These are phyloP conservation scores for Autographa gamma DNA, from an alignment of 2,888 invertebrate species.

Conservation along the genomic window DNA sequence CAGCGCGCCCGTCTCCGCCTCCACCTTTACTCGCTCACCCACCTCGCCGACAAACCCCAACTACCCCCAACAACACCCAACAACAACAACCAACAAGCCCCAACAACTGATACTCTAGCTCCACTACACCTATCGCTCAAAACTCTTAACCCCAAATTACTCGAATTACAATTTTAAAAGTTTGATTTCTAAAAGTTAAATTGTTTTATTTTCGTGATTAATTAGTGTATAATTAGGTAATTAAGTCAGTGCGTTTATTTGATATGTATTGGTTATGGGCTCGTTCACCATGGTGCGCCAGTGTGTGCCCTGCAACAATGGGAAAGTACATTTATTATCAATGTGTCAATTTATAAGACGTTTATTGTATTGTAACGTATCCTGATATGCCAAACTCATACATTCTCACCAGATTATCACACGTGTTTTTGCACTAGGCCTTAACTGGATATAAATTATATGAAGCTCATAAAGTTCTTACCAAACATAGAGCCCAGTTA, in stretches of 20 bases:
- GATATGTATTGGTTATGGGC: constrained; percentile 81
- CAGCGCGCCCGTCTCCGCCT: constrained; percentile 88
- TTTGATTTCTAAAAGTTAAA: constrained; percentile 10
- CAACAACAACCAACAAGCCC: not conserved
- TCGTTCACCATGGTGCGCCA: constrained; percentile 80
- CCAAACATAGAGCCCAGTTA: too few species aligned
- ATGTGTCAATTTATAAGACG: not conserved
- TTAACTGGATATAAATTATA: too few species aligned
- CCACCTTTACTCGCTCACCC: constrained; percentile 74
- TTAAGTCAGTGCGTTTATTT: constrained; percentile 81
- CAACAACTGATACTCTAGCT: constrained; percentile 11
- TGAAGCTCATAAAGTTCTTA: too few species aligned
- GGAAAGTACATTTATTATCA: not conserved
- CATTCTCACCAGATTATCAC: too few species aligned
- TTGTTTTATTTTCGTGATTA: constrained; percentile 28
- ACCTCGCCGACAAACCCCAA: constrained; percentile 65
- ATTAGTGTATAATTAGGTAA: constrained; percentile 51
- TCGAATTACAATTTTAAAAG: not conserved
- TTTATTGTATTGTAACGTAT: too few species aligned
- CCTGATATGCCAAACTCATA: too few species aligned
- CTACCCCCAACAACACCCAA: constrained; percentile 48
- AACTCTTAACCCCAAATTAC: not conserved
- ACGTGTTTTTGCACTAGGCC: too few species aligned
- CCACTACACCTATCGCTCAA: not conserved
- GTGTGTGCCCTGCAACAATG: constrained; percentile 77